Conservation (phyloP, 23 tunicate species). For the Clavelina lepadiformis region DNA sequence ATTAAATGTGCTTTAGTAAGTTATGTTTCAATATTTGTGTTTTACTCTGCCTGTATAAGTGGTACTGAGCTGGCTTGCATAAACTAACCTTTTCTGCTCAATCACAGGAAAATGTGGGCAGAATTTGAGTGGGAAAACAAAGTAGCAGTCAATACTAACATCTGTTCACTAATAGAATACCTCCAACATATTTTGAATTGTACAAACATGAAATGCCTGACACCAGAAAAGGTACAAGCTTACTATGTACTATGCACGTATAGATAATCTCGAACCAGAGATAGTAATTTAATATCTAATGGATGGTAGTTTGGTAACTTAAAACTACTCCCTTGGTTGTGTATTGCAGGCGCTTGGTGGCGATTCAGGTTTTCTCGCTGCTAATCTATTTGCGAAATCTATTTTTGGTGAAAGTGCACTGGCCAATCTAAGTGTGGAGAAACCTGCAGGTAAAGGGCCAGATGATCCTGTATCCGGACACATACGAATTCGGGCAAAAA, state of each 20-base stretch:
- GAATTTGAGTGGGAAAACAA: slow-evolving; percentile 99
- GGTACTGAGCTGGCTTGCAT: too few species aligned
- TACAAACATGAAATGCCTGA: slow-evolving; percentile 94
- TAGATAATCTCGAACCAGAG: too few species aligned
- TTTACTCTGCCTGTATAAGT: too few species aligned
- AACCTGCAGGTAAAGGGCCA: slow-evolving; percentile 59
- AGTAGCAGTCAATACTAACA: slow-evolving; percentile 88
- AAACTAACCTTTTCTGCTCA: not conserved
- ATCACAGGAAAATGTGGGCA: slow-evolving; percentile 95
- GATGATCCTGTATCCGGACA: slow-evolving; percentile 75
- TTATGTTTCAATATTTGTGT: not conserved
- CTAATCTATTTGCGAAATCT: slow-evolving; percentile 92
- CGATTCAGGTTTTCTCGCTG: slow-evolving; percentile 91
- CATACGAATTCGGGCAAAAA: slow-evolving; percentile 91
- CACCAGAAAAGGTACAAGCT: slow-evolving; percentile 79
- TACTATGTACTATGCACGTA: too few species aligned
- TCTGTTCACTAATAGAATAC: slow-evolving; percentile 40
- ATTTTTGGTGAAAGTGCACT: slow-evolving; percentile 96
- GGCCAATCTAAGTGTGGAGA: slow-evolving; percentile 91
- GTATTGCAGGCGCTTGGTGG: slow-evolving; percentile 77
- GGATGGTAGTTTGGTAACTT: too few species aligned
- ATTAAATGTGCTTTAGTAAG: not conserved
- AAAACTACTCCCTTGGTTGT: not conserved
- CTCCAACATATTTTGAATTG: slow-evolving; percentile 63
- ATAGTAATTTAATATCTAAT: too few species aligned